Percentiles rank a stretch among this genome's conserved stretches.
phyloP scores from a whole-genome alignment of 2,888 invertebrate genomes.

The Xestia rhomboidea region DNA sequence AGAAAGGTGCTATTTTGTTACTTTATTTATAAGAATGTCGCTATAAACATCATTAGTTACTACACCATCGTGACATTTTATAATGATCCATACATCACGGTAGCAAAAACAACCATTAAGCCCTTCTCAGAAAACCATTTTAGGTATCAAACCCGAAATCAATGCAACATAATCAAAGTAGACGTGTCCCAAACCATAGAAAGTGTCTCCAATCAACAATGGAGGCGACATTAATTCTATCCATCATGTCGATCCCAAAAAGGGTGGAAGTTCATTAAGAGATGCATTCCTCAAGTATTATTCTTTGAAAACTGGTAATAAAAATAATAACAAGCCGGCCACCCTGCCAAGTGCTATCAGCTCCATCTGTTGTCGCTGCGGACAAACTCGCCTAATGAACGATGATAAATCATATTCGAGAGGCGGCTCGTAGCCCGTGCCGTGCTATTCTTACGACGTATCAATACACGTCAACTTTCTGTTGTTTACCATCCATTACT shows the following conservation, averaged over 20 bases:
- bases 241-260: slow-evolving; percentile 89
- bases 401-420: slow-evolving; percentile 91
- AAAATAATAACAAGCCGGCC: slow-evolving; percentile 91
- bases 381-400: slow-evolving; percentile 91
- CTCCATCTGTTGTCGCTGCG: slow-evolving; percentile 91
- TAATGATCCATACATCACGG: slow-evolving; percentile 69
- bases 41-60: slow-evolving; percentile 62
- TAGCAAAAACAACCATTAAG: slow-evolving; percentile 67
- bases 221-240: slow-evolving; percentile 89
- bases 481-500: slow-evolving; percentile 72
- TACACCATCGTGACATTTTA: slow-evolving; percentile 50
- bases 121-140: slow-evolving; percentile 77
- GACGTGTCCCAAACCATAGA: slow-evolving; percentile 80
- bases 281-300: slow-evolving; percentile 90
- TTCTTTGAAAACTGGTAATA: slow-evolving; percentile 90
- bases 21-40: slow-evolving; percentile 41
- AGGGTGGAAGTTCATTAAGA: slow-evolving; percentile 91
- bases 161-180: slow-evolving; percentile 81
- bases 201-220: slow-evolving; percentile 90
- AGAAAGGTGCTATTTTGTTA: slow-evolving; percentile 5
- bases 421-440: slow-evolving; percentile 85
- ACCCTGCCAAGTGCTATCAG: slow-evolving; percentile 91
- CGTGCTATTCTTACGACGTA: slow-evolving; percentile 79
- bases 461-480: slow-evolving; percentile 64
- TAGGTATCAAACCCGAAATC: slow-evolving; percentile 77